Base-by-base conservation (phyloP, 1,140 invertebrate genomes). In the Drosophila lini region DNA sequence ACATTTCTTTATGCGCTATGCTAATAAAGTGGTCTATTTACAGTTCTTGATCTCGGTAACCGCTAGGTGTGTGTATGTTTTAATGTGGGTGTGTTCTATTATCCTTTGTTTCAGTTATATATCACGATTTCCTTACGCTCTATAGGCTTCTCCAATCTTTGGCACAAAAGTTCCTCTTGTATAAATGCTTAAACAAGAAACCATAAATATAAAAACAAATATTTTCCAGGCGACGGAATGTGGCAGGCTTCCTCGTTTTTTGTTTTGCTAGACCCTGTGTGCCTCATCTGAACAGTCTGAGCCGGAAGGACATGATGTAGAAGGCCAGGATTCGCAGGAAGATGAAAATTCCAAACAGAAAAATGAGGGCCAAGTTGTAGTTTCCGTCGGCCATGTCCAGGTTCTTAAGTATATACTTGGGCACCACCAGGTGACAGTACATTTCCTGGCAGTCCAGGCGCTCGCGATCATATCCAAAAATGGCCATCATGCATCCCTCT, bases 341-440 rank as follows among this genome's bases (percentile, higher is more conserved):
- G 19, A 92, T 13, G 40, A 92, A 79, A 32, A 92, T 5, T 10
- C 74, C 57, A 13, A 92, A 9, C 53, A 92, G 70, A 48, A 89
- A 91, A 36, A 90, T 68, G 4, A 86, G 44, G 11, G 90, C 73
- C 8, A 77, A 11, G 22, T 75, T 55, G 73, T 90, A 92, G 45
- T 71, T 89, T 3, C 60, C 95, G 38, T 95, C 79, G n/a, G 93
- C 92, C 94, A 98, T 96, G 64, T 96, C 96, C 78, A 97, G 93
- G 60, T 96, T 94, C 48, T 95, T 93, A 9, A 98, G 90, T 67
- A 97, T 94, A 60, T 94, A 94, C 52, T 94, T 93, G 0, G 98
- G 97, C 61, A 94, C 94, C 19, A 94, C 93, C 86, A 94, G 95
- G 80, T 96, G 95, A 69, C 96, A 97, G 81, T 96, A 97, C 3